Evolutionary conservation across 2,797 vertebrate species (phyloP), one percentile per base, ranked within the genome.

Genomic region (Hydrophis major): DNA sequence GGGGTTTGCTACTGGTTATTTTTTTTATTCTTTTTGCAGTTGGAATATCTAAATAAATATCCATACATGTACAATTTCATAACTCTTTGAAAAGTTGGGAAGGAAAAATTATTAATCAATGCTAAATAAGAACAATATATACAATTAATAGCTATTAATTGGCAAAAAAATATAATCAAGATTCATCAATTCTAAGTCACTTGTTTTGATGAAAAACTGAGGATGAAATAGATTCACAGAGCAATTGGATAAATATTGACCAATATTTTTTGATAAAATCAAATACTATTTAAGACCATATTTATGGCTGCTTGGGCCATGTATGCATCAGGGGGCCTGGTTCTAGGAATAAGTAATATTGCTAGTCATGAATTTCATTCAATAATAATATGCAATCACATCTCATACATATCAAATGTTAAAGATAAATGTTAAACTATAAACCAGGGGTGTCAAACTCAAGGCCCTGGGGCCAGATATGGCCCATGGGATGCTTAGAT

Each of bases 391-490:
- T 0, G 32, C 22, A 93, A 95, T 96, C 92, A 94, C 93, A 93
- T 92, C 93, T 95, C 88, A 28, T 94, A 74, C 1, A 63, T 2
- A 10, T 92, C 89, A 88, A 13, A 95, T 93, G 94, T 94, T 95
- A 97, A 94, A 97, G 95, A 96, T 94, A 96, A 53, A 95, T 91
- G 93, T 88, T 60, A 93, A 93, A 91, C 95, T 96, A 93, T 94
- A 97, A 93, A 93, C 6, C 61, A 27, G 60, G 8, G 25, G 8
- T 61, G 25, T 61, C 60, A 61, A 61, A 27, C 25, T 61, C 55
- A 63, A 63, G 61, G 61, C 11, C 11, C 1, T 1, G 61, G 25
- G 27, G 0, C 11, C 11, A 4, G 27, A 63, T 63, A 27, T 0
- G 4, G 61, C 10, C 25, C 0, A 0, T 11, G 4, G 27, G 4